phyloP scores from a whole-genome alignment of 2,888 invertebrate species.

The Andrena marginata region DNA sequence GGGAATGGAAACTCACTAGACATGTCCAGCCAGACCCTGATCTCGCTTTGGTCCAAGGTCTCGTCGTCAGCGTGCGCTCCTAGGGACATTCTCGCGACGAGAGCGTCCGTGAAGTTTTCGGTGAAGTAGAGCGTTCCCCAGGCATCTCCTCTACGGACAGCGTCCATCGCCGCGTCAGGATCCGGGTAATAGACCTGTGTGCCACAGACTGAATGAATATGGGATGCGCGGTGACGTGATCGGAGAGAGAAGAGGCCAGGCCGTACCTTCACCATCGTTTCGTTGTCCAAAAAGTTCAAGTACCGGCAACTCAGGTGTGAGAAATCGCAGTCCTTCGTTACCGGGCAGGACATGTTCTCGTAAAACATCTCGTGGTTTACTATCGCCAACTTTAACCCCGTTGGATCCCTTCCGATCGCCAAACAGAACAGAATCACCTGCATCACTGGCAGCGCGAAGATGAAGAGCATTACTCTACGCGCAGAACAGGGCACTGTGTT shows the following conservation, averaged over 20 bases:
- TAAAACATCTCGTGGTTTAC: constrained; percentile 89
- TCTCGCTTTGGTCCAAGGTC: constrained; percentile 94
- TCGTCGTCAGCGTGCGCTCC: constrained; percentile 94
- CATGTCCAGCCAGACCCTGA: constrained; percentile 96
- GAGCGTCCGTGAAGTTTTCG: constrained; percentile 94
- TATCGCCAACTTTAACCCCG: constrained; percentile 92
- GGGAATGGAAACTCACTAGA: constrained; percentile 88
- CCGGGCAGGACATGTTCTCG: constrained; percentile 85
- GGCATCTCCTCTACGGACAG: constrained; percentile 91
- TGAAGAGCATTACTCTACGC: constrained; percentile 93
- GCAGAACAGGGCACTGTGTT: neutral
- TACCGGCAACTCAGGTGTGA: constrained; percentile 92
- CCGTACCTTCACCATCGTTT: constrained; percentile 89
- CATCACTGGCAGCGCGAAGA: constrained; percentile 97
- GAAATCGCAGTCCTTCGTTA: constrained; percentile 89
- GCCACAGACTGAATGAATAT: neutral
- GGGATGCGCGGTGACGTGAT: no score
- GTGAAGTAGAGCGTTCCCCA: constrained; percentile 97
- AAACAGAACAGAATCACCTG: constrained; percentile 97
- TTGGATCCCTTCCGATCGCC: constrained; percentile 95
- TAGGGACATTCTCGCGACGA: constrained; percentile 92
- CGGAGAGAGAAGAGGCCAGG: neutral
- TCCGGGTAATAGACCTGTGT: constrained; percentile 88
- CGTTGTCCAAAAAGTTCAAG: constrained; percentile 90
- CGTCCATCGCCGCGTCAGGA: constrained; percentile 89